phyloP scores from a whole-genome alignment of 2,888 invertebrate genomes.

The Agrochola litura region DNA sequence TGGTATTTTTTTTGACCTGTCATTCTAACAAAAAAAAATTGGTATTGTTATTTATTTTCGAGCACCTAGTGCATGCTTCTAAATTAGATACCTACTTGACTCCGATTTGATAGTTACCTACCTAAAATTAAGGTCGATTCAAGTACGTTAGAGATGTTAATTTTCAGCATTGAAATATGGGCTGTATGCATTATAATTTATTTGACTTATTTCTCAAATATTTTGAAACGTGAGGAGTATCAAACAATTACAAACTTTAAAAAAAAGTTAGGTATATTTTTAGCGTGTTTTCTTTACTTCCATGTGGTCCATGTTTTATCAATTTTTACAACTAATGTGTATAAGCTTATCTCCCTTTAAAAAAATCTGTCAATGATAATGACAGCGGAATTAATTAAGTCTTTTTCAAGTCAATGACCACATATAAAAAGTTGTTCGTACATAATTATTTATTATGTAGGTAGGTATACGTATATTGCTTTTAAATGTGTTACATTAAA shows the following conservation, averaged over 20 bases:
- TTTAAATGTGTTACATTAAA: slow-evolving; percentile 45
- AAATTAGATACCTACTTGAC: not conserved
- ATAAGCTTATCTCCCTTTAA: slow-evolving; percentile 10
- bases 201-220: not conserved
- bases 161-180: slow-evolving; percentile 21
- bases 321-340: slow-evolving; percentile 18
- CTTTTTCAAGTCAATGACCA: slow-evolving; percentile 70
- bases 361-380: slow-evolving; percentile 59
- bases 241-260: not conserved
- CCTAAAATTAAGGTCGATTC: slow-evolving; percentile 27
- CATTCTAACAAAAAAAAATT: not conserved
- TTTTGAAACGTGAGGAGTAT: not conserved
- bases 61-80: not conserved
- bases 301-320: slow-evolving; percentile 16
- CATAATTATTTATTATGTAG: slow-evolving; percentile 53
- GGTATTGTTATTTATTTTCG: not conserved
- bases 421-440: slow-evolving; percentile 61
- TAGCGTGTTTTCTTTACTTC: slow-evolving; percentile 7
- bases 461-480: slow-evolving; percentile 23
- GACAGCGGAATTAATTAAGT: slow-evolving; percentile 63
- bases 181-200: not conserved
- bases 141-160: slow-evolving; percentile 47
- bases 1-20: not conserved
- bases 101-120: slow-evolving; percentile 18
- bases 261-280: not conserved